A percentile compares a stretch with the other conserved stretches of the same genome.
These are phyloP conservation scores for Manis pentadactyla DNA, from an alignment of 2,797 vertebrate genomes.

Conservation along the genomic window DNA sequence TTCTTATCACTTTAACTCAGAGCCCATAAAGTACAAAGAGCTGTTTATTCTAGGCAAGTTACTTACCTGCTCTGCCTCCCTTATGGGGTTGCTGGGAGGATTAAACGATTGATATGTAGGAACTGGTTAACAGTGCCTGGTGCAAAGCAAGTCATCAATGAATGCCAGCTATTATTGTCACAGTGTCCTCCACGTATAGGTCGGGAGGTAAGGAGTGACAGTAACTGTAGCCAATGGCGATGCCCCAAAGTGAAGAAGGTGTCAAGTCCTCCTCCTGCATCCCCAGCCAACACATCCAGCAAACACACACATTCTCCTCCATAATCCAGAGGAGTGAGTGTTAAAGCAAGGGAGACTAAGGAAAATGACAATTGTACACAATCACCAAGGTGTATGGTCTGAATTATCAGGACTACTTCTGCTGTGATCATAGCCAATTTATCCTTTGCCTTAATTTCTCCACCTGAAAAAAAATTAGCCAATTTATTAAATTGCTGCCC, in stretches of 20 bases:
- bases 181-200: background rate
- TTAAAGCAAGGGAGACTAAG: background rate
- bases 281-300: background rate
- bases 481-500: constrained; percentile 17
- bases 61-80: background rate
- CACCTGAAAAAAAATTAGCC: constrained; percentile 1
- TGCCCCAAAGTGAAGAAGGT: background rate
- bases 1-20: background rate
- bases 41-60: background rate
- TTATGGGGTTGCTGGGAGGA: background rate
- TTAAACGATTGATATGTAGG: constrained; percentile 5
- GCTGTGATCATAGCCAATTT: background rate
- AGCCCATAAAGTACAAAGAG: constrained; percentile 1
- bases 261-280: background rate
- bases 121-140: background rate
- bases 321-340: background rate
- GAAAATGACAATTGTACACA: background rate
- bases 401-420: background rate
- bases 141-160: background rate
- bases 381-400: background rate
- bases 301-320: background rate
- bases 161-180: background rate
- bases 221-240: background rate
- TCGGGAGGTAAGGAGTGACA: too few species aligned
- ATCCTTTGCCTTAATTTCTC: constrained; percentile 9